Conservation (phyloP, 2,888 invertebrate genomes). For the Drosophila parthenogenetica region DNA sequence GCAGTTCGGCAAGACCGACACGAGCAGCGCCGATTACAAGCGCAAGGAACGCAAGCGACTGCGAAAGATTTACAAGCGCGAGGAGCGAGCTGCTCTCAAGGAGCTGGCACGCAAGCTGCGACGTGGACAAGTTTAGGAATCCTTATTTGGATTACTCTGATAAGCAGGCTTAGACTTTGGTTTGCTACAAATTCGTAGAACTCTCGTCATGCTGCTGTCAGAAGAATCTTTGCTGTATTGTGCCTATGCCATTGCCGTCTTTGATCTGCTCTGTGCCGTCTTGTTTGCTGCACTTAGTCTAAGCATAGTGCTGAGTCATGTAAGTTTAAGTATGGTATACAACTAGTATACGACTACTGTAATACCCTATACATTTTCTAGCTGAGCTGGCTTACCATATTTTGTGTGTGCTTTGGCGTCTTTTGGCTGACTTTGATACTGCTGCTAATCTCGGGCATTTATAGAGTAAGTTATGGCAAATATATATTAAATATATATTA, state of each 20-base stretch:
- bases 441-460: slow-evolving; percentile 57
- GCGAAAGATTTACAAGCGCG: slow-evolving; percentile 21
- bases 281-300: slow-evolving; percentile 54
- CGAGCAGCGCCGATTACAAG: slow-evolving; percentile 3
- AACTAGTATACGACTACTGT: too few relatives aligned
- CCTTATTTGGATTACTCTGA: not conserved
- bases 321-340: slow-evolving; percentile 35
- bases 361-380: slow-evolving; percentile 8
- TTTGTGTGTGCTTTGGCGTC: slow-evolving; percentile 49
- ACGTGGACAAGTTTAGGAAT: slow-evolving; percentile 21
- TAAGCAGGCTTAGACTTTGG: slow-evolving; percentile 35
- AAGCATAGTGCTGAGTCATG: slow-evolving; percentile 35
- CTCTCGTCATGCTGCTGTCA: slow-evolving; percentile 26
- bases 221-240: slow-evolving; percentile 40
- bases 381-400: slow-evolving; percentile 68
- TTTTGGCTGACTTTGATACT: slow-evolving; percentile 65
- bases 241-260: slow-evolving; percentile 58
- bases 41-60: slow-evolving; percentile 39
- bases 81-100: slow-evolving; percentile 28
- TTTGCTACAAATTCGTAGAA: not conserved
- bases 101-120: slow-evolving; percentile 32
- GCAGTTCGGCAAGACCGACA: not conserved
- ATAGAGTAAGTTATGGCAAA: slow-evolving; percentile 38
- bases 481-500: not conserved
- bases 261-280: slow-evolving; percentile 59